These are phyloP conservation scores for Okamejei kenojei DNA, from an alignment of 2,797 vertebrate species.

Conservation along the genomic window DNA sequence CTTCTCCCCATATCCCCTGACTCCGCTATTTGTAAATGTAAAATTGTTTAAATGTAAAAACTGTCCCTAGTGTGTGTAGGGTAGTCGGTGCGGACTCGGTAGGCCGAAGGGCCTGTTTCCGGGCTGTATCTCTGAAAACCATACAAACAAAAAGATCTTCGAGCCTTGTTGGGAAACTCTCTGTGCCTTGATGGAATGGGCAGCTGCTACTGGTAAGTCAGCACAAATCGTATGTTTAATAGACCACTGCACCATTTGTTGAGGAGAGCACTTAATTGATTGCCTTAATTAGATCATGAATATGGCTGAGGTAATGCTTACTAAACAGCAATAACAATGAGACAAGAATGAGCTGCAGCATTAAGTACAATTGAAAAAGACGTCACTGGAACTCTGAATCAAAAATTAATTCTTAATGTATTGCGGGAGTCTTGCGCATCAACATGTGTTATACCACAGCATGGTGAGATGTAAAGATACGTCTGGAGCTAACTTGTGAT, in stretches of 20 bases:
- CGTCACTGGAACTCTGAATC: not conserved
- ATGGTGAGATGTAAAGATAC: not conserved
- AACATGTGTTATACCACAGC: not conserved
- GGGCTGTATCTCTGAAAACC: no score
- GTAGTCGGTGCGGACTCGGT: no score
- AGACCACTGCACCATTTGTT: not conserved
- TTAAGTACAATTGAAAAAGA: not conserved
- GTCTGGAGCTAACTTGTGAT: not conserved
- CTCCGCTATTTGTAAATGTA: no score
- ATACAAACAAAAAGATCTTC: no score
- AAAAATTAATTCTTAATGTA: not conserved
- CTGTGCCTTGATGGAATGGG: no score
- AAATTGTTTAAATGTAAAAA: no score
- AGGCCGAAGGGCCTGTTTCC: no score
- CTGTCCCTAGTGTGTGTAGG: no score
- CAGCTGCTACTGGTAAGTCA: not conserved
- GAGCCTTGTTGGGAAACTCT: no score
- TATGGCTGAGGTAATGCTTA: not conserved
- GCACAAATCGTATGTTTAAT: not conserved
- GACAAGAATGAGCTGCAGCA: not conserved
- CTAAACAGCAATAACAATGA: not conserved
- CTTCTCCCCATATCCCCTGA: no score
- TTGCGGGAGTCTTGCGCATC: not conserved
- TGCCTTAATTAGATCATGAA: constrained; percentile 8
- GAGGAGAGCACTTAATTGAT: not conserved